phyloP scores from a whole-genome alignment of 2,113 vertebrate species.

The Cryptomyrus ogoouensis region DNA sequence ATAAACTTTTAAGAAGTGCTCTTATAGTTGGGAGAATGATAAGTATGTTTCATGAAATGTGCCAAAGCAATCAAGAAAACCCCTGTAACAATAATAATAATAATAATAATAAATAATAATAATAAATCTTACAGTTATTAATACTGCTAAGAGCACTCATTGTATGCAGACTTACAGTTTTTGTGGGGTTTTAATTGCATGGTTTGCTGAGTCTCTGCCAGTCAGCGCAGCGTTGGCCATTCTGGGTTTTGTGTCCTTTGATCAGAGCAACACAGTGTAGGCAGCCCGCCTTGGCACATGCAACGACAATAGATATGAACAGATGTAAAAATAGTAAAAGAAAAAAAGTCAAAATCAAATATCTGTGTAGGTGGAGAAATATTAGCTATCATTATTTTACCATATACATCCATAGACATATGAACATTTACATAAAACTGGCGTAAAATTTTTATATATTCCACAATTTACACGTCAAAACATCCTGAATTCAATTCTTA shows the following conservation, averaged over 20 bases:
- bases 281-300: neutral
- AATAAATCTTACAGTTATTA: neutral
- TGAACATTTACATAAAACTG: neutral
- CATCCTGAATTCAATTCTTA: neutral
- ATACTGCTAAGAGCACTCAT: neutral
- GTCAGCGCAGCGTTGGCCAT: neutral
- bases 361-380: neutral
- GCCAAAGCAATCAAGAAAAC: neutral
- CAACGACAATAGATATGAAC: neutral
- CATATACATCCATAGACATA: neutral
- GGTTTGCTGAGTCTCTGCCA: neutral
- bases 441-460: neutral
- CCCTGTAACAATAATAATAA: neutral
- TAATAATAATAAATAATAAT: too few species aligned
- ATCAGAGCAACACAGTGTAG: neutral
- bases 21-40: neutral
- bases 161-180: neutral
- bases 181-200: neutral
- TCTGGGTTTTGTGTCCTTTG: neutral
- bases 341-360: neutral
- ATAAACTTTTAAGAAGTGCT: neutral
- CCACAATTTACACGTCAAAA: neutral
- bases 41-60: neutral
- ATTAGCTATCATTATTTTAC: neutral
- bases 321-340: neutral